These are phyloP conservation scores for Gortyna flavago DNA, from an alignment of 2,888 invertebrate species.

Conservation along the genomic window DNA sequence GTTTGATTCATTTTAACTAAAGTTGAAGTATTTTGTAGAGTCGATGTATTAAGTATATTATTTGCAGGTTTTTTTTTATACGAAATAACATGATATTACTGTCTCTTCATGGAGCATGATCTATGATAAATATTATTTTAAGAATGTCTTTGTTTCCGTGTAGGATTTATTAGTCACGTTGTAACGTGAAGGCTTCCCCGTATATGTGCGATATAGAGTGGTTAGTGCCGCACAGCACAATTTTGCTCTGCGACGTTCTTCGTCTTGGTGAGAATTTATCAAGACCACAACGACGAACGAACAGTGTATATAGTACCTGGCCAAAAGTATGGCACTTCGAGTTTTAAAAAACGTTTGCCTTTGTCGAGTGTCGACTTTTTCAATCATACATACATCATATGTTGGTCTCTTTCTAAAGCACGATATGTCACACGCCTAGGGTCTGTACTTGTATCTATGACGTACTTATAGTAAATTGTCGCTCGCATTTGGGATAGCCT, in stretches of 20 bases:
- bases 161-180: conserved; percentile 69
- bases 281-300: neutral
- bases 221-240: neutral
- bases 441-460: neutral
- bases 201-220: neutral
- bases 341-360: neutral
- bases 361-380: neutral
- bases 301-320: neutral
- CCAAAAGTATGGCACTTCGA: neutral
- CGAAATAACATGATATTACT: conserved; percentile 22
- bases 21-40: conserved; percentile 45
- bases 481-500: conserved; percentile 20
- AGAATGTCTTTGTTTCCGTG: conserved; percentile 66
- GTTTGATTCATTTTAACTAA: conserved; percentile 33
- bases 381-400: neutral
- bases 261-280: neutral
- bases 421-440: too few relatives aligned
- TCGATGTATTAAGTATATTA: conserved; percentile 49
- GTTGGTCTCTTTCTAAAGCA: neutral
- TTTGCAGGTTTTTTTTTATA: conserved; percentile 34
- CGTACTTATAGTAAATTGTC: neutral
- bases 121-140: conserved; percentile 52
- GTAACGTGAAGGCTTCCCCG: conserved; percentile 40
- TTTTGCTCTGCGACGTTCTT: neutral
- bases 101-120: conserved; percentile 59